These are phyloP conservation scores for Littorina saxatilis DNA, from an alignment of 1,140 invertebrate species.

Conservation along the genomic window DNA sequence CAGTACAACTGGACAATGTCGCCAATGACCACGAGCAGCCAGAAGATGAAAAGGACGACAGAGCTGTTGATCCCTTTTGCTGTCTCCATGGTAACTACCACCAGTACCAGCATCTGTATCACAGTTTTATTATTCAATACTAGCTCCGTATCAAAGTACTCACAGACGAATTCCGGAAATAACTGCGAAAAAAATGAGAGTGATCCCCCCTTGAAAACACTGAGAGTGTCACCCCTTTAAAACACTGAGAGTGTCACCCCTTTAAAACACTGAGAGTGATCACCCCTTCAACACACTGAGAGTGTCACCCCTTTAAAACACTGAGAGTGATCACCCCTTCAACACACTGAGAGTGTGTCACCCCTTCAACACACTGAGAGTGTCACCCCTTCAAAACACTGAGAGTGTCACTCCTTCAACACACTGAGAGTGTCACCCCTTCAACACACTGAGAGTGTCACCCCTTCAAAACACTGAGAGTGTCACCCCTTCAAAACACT, in stretches of 20 bases:
- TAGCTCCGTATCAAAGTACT: background rate
- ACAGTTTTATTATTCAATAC: background rate
- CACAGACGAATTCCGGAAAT: background rate
- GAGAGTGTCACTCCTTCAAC: too few species aligned
- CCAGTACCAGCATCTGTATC: background rate
- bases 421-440: too few species aligned
- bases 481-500: too few species aligned
- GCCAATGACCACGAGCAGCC: background rate
- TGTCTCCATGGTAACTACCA: background rate
- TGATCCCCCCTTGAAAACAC: background rate
- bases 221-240: background rate
- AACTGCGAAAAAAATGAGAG: background rate
- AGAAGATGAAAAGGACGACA: conserved; percentile 3
- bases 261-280: background rate
- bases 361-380: too few species aligned
- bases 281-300: too few species aligned
- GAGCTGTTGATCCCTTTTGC: background rate
- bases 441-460: too few species aligned
- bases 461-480: too few species aligned
- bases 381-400: too few species aligned
- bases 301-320: too few species aligned
- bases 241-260: background rate
- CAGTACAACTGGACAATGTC: conserved; percentile 1
- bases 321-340: too few species aligned
- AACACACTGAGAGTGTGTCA: too few species aligned